A percentile compares a stretch with the other conserved stretches of the same genome.
Evolutionary conservation across 2,888 invertebrate species (phyloP).

Genomic region (Drosophila prolongata): DNA sequence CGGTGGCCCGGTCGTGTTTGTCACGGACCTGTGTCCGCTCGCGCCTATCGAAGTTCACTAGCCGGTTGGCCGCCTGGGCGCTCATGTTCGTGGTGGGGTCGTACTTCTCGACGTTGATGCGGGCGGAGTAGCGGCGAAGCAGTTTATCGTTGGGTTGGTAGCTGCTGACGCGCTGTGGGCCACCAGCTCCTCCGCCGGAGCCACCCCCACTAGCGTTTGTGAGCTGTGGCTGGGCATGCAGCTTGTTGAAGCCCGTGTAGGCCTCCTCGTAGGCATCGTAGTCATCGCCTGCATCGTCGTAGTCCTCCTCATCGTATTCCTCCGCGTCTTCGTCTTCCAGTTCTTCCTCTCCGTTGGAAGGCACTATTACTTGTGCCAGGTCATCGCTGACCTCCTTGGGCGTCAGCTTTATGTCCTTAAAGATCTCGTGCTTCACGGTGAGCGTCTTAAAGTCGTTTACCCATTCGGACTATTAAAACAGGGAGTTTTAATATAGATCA

Average conservation of each 20-base stretch:
- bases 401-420: conserved; percentile 61
- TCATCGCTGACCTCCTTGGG: conserved; percentile 52
- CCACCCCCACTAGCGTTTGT: conserved; percentile 37
- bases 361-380: conserved; percentile 40
- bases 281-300: conserved; percentile 59
- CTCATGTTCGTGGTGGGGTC: conserved; percentile 86
- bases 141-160: conserved; percentile 93
- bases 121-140: conserved; percentile 90
- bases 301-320: conserved; percentile 68
- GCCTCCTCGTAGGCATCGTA: conserved; percentile 81
- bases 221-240: conserved; percentile 67
- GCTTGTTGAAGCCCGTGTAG: conserved; percentile 82
- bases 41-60: conserved; percentile 89
- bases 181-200: conserved; percentile 6
- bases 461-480: conserved; percentile 64
- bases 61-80: conserved; percentile 89
- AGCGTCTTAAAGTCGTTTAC: conserved; percentile 69
- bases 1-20: conserved; percentile 97
- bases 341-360: conserved; percentile 23
- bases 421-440: conserved; percentile 76
- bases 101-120: conserved; percentile 93
- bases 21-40: conserved; percentile 92
- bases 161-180: conserved; percentile 87
- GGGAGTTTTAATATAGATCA: not conserved
- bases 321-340: conserved; percentile 57